Evolutionary conservation across 2,113 vertebrate species (phyloP).

Genomic region (Cairina moschata): DNA sequence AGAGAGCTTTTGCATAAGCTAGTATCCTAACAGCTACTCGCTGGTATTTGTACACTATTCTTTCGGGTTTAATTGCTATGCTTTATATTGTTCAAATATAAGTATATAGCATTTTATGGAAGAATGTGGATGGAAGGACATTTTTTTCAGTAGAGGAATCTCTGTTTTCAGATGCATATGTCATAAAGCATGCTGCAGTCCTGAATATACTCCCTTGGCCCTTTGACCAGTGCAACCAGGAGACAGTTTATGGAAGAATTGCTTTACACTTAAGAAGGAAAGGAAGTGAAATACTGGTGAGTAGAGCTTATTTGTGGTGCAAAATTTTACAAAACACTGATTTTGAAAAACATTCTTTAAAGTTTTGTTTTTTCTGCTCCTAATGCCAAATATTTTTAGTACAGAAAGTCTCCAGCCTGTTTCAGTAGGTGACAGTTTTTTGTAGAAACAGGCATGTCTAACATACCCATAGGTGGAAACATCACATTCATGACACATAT

Average conservation of each 20-base stretch:
- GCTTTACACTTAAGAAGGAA: background rate
- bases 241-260: background rate
- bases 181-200: background rate
- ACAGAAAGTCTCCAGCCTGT: background rate
- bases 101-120: background rate
- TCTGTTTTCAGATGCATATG: background rate
- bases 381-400: background rate
- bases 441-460: background rate
- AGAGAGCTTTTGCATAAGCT: background rate
- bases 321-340: background rate
- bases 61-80: background rate
- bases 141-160: background rate
- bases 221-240: background rate
- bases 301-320: background rate
- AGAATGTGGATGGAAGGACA: background rate
- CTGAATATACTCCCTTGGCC: accelerated
- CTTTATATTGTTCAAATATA: background rate
- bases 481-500: background rate
- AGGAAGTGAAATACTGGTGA: background rate
- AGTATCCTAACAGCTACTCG: background rate
- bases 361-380: background rate
- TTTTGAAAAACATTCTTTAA: background rate
- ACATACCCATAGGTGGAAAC: background rate
- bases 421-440: background rate
- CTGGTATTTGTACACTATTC: background rate